Conservation (phyloP, 2,888 invertebrate species). For the Eueremaeus valkanovi region DNA sequence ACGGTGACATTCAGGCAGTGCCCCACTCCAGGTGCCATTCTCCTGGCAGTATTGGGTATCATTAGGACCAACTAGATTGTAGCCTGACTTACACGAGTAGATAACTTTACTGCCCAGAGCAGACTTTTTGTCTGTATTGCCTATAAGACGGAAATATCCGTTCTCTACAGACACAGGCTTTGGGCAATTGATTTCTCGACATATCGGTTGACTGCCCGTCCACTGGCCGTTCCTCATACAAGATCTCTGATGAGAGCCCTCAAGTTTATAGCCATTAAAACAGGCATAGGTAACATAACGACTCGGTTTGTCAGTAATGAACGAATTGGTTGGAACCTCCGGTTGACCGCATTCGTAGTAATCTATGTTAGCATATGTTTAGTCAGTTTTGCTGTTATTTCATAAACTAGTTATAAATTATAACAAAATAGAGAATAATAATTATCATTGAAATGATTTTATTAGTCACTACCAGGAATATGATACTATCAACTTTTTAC, state of each 20-base stretch:
- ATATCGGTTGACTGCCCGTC: conserved; percentile 44
- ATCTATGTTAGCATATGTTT: too few relatives aligned
- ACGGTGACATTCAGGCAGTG: conserved; percentile 48
- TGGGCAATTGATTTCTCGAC: conserved; percentile 44
- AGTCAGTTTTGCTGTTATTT: too few relatives aligned
- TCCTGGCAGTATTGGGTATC: conserved; percentile 48
- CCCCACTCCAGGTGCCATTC: conserved; percentile 49
- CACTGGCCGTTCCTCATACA: conserved; percentile 44
- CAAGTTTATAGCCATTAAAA: conserved; percentile 43
- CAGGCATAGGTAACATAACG: conserved; percentile 43
- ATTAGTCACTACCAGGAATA: too few relatives aligned
- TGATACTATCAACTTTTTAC: too few relatives aligned
- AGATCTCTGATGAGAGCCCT: conserved; percentile 40
- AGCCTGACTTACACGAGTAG: conserved; percentile 49
- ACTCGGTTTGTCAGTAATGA: conserved; percentile 37
- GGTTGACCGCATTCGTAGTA: conserved; percentile 49
- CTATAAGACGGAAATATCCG: conserved; percentile 40
- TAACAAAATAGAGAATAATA: too few relatives aligned
- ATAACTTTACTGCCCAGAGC: conserved; percentile 22
- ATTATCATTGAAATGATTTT: too few relatives aligned
- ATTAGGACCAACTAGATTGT: conserved; percentile 49
- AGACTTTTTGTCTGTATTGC: background rate
- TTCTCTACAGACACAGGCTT: conserved; percentile 42
- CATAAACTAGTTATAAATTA: too few relatives aligned
- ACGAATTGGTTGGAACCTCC: conserved; percentile 48